Percentiles rank a stretch among this genome's conserved stretches.
These are phyloP conservation scores for Drosophila punjabiensis DNA, from an alignment of 1,140 invertebrate genomes.

Conservation along the genomic window DNA sequence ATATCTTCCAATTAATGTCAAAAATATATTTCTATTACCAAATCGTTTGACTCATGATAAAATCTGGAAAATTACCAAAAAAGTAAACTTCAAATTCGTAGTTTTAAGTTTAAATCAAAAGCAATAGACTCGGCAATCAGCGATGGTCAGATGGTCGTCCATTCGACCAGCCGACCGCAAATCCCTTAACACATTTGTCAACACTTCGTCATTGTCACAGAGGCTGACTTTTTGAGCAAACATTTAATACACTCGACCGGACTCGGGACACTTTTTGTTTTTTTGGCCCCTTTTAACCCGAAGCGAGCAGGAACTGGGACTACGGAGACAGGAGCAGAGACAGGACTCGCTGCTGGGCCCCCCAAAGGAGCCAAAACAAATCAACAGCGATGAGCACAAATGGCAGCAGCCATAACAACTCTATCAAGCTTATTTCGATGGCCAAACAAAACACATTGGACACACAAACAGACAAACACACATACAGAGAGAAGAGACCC, in stretches of 20 bases:
- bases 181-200: constrained; percentile 84
- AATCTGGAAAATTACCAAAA: not conserved
- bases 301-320: not conserved
- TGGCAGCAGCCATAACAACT: constrained; percentile 78
- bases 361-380: constrained; percentile 70
- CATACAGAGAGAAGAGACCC: too few relatives aligned
- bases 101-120: constrained; percentile 63
- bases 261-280: constrained; percentile 6
- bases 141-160: constrained; percentile 45
- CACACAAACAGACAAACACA: constrained; percentile 19
- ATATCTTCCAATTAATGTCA: not conserved
- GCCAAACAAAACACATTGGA: constrained; percentile 60
- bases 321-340: not conserved
- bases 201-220: constrained; percentile 82
- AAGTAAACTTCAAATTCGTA: not conserved
- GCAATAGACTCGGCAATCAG: constrained; percentile 68
- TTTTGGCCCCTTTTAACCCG: constrained; percentile 50
- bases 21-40: constrained; percentile 6
- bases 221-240: constrained; percentile 53
- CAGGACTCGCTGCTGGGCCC: constrained; percentile 6
- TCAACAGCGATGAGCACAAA: constrained; percentile 79
- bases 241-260: constrained; percentile 79
- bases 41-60: not conserved
- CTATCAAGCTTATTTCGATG: constrained; percentile 82
- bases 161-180: constrained; percentile 69